phyloP scores from a whole-genome alignment of 2,797 vertebrate species.

The Eulemur rubriventer region DNA sequence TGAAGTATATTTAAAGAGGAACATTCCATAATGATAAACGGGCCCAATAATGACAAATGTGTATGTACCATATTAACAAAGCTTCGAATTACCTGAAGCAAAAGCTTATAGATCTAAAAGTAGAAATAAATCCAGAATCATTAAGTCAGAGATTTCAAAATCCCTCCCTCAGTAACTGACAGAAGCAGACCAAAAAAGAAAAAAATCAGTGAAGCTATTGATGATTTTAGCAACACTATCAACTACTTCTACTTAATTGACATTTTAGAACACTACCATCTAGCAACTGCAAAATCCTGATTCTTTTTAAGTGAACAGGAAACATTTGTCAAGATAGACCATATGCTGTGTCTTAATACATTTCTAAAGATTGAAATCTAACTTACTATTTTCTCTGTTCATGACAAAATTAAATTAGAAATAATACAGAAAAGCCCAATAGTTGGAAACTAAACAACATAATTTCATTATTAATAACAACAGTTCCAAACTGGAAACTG shows the following conservation, averaged over 20 bases:
- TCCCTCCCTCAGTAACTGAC: not conserved
- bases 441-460: not conserved
- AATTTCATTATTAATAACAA: not conserved
- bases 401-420: constrained; percentile 8
- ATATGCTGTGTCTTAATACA: not conserved
- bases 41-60: not conserved
- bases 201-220: not conserved
- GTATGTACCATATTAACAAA: not conserved
- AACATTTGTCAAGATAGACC: not conserved
- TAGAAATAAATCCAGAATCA: not conserved
- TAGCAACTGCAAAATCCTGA: not conserved
- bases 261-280: not conserved
- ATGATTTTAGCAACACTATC: not conserved
- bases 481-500: not conserved
- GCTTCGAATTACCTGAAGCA: not conserved
- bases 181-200: not conserved
- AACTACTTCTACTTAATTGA: not conserved
- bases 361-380: constrained; percentile 5
- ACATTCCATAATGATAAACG: not conserved
- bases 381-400: not conserved
- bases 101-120: not conserved
- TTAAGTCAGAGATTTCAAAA: not conserved
- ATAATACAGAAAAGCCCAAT: not conserved
- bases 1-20: not conserved
- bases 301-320: not conserved